A percentile compares a stretch with the other conserved stretches of the same genome.
phyloP scores from a whole-genome alignment of 2,888 invertebrate species.

The Erannis defoliaria region DNA sequence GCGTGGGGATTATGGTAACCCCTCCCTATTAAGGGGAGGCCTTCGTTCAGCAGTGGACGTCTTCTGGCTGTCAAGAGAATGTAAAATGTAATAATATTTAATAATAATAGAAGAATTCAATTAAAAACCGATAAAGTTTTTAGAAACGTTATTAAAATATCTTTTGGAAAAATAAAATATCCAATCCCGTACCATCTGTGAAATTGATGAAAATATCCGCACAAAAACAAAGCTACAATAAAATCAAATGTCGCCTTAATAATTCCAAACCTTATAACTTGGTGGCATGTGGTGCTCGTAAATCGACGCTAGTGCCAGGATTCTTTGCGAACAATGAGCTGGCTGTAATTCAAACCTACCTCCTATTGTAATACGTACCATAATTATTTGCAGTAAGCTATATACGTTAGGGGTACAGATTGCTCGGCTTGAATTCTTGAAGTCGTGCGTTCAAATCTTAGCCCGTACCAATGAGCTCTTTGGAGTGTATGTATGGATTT shows the following conservation, averaged over 20 bases:
- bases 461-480: no score
- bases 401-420: no score
- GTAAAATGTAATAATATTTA: no score
- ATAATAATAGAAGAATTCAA: no score
- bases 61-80: no score
- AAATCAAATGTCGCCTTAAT: conserved; percentile 53
- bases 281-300: conserved; percentile 38
- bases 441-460: no score
- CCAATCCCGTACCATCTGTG: conserved; percentile 12
- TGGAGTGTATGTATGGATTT: no score
- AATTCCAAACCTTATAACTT: conserved; percentile 45
- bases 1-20: no score
- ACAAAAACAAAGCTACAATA: conserved; percentile 54
- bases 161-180: not conserved
- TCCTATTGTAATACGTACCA: conserved; percentile 5
- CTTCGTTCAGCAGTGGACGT: no score
- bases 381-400: not conserved
- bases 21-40: no score
- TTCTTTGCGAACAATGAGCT: conserved; percentile 9
- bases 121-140: not conserved
- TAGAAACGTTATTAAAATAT: not conserved
- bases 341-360: conserved; percentile 8
- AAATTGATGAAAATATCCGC: conserved; percentile 35
- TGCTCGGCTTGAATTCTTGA: no score
- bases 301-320: conserved; percentile 35